These are phyloP conservation scores for Danio kyathit DNA, from an alignment of 2,797 vertebrate species.

Conservation along the genomic window DNA sequence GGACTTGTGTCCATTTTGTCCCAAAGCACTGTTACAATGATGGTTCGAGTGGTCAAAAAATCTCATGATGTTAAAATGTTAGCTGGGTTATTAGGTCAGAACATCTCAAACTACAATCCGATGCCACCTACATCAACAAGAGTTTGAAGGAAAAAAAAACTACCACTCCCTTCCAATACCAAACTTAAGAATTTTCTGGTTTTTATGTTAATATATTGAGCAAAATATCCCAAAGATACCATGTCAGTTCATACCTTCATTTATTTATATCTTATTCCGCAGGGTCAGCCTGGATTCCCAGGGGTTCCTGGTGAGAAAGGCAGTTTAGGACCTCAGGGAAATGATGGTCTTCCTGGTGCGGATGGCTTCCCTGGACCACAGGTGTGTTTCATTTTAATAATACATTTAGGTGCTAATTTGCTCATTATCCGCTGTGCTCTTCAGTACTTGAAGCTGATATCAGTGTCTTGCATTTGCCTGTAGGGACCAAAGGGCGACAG, in stretches of 20 bases:
- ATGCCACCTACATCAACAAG: no score
- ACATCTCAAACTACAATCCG: no score
- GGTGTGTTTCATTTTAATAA: constrained; percentile 71
- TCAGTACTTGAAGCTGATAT: constrained; percentile 3
- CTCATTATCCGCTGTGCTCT: constrained; percentile 2
- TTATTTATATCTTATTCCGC: constrained; percentile 28
- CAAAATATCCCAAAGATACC: neutral
- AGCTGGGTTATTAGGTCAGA: no score
- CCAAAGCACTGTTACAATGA: no score
- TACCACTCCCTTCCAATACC: no score
- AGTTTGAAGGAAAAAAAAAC: no score
- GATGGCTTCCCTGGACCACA: constrained; percentile 87
- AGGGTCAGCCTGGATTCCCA: constrained; percentile 83
- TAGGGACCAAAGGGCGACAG: constrained; percentile 77
- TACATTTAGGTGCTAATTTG: neutral
- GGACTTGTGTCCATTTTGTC: no score
- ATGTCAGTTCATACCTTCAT: neutral
- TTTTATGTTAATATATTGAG: no score
- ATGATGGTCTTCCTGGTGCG: constrained; percentile 86
- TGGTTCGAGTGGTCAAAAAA: no score
- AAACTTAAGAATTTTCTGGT: no score
- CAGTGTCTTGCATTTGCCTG: constrained; percentile 25
- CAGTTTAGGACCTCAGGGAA: constrained; percentile 74
- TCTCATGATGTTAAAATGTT: no score
- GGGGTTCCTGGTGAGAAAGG: constrained; percentile 84